A percentile compares a stretch with the other conserved stretches of the same genome.
phyloP scores from a whole-genome alignment of 2,888 invertebrate genomes.

The Uropetala carovei region DNA sequence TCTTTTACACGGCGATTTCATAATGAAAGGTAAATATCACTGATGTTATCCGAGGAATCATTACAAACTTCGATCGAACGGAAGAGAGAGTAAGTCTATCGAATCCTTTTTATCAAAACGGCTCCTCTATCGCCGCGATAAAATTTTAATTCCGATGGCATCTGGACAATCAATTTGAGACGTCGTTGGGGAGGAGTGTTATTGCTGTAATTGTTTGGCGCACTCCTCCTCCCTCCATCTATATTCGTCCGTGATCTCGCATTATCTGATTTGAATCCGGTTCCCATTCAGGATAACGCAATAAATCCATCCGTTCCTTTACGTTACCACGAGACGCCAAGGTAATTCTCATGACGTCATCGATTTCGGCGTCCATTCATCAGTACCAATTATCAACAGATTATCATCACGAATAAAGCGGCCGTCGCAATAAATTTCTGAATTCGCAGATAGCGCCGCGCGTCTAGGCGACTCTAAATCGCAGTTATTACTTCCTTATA shows the following conservation, averaged over 20 bases:
- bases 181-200: not conserved
- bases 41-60: not conserved
- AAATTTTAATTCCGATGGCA: not conserved
- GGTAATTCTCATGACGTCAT: not conserved
- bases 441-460: not conserved
- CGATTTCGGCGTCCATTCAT: not conserved
- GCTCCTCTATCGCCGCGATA: not conserved
- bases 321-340: not conserved
- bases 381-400: conserved; percentile 37
- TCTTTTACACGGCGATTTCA: not conserved
- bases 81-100: not conserved
- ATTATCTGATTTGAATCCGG: conserved; percentile 8
- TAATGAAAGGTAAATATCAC: too few species aligned
- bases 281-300: not conserved
- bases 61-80: not conserved
- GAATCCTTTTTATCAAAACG: not conserved
- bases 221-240: not conserved
- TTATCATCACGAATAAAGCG: conserved; percentile 27
- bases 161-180: not conserved
- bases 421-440: conserved; percentile 9
- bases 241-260: not conserved
- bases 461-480: not conserved
- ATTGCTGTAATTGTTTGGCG: conserved; percentile 3
- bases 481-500: conserved; percentile 11
- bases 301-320: conserved; percentile 26